Conservation (phyloP, 1,140 invertebrate species). For the Leptoteleia sp. region DNA sequence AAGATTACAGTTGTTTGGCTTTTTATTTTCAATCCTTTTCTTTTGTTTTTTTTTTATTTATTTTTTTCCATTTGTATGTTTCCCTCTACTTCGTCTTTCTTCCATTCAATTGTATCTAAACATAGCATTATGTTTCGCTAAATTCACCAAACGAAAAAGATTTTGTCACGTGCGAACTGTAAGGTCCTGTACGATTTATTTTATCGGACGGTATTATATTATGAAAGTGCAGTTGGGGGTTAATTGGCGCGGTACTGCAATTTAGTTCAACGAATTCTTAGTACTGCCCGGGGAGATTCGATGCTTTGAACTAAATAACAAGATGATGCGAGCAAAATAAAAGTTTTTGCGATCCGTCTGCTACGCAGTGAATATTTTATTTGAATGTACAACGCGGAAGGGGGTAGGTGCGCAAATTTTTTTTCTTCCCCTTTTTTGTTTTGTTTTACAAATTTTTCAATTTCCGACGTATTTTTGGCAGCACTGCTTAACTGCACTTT, state of each 20-base stretch:
- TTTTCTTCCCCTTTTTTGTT: too few relatives aligned
- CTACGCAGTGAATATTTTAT: too few relatives aligned
- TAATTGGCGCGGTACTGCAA: not conserved
- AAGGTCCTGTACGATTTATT: conserved; percentile 19
- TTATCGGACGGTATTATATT: too few relatives aligned
- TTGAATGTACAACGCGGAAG: too few relatives aligned
- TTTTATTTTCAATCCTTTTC: conserved; percentile 1
- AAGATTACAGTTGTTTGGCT: conserved; percentile 18
- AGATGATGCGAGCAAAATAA: too few relatives aligned
- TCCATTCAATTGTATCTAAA: conserved; percentile 4
- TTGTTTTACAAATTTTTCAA: conserved; percentile 31
- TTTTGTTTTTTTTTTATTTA: not conserved
- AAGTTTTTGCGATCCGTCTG: too few relatives aligned
- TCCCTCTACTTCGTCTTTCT: not conserved
- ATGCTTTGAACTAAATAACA: too few relatives aligned
- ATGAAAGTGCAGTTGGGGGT: conserved; percentile 25
- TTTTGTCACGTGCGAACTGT: conserved; percentile 3
- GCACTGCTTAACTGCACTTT: conserved; percentile 55
- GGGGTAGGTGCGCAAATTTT: conserved; percentile 7
- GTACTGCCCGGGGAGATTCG: too few relatives aligned
- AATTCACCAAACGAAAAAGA: not conserved
- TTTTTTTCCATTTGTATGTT: not conserved
- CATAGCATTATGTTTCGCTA: conserved; percentile 6
- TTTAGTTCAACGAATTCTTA: conserved; percentile 7
- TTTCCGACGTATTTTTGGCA: conserved; percentile 33